Evolutionary conservation across 2,888 invertebrate species (phyloP), one percentile per base, ranked within the genome.

Genomic region (Chymomyza procnemis): DNA sequence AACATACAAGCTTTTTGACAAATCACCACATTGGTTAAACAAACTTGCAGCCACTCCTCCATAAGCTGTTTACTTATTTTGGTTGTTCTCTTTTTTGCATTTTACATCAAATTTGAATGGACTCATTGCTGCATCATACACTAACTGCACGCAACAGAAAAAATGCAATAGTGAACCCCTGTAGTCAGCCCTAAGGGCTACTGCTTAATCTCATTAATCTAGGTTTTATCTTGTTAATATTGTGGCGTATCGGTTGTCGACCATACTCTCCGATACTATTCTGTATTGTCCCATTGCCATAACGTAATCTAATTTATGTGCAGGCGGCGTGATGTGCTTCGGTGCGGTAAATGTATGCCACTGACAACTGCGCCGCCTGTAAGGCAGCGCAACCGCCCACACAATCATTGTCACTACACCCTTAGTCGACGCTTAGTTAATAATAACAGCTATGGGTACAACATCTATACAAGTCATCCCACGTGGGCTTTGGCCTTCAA

Each of bases 301-400:
- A 74, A 69, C 62, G 66, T 82, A 86, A 83, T 82, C 85, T 80
- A 85, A 86, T 83, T 83, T 86, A 75, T 82, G 79, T 70, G 69
- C 75, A 46, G 46, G 69, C 75, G 46, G 46, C 61, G 67, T 54
- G 64, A 48, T 57, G 63, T 48, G 70, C 70, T 57, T 50, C 18
- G 50, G 50, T 60, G 66, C 61, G 73, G 66, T 79, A 79, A 78
- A 79, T 79, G 69, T 79, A 67, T 72, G 74, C 65, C 72, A 65
- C 58, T 62, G 66, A 66, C 69, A 74, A 71, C 60, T 62, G 50
- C 52, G 48, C 21, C 48, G 16, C 66, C 19, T 47, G 34, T 6
- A 21, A 47, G 26, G 65, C 59, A 47, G 16, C 56, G 26, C 48
- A 60, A 69, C 65, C 65, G 68, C 69, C 69, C 61, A 55, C 22